phyloP scores from a whole-genome alignment of 2,797 vertebrate species.

The Anguilla pacifica region DNA sequence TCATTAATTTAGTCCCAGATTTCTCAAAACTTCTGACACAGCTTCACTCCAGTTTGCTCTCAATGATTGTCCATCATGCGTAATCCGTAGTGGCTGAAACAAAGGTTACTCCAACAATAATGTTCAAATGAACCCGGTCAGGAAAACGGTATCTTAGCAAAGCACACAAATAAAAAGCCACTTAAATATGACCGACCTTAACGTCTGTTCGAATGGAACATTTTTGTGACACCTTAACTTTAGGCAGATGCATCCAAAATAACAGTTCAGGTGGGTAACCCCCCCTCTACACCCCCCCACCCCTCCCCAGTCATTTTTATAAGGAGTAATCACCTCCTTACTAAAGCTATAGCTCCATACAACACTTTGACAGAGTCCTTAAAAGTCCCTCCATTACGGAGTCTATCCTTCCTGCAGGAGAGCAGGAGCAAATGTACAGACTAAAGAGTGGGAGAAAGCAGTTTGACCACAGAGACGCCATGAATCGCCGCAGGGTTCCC shows the following conservation, averaged over 20 bases:
- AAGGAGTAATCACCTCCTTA: conserved; percentile 17
- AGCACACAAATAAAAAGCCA: conserved; percentile 10
- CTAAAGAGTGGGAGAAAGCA: not conserved
- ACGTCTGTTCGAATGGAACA: conserved; percentile 1
- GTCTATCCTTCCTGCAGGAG: not conserved
- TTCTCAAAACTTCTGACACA: not conserved
- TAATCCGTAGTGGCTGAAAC: not conserved
- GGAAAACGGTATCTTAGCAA: not conserved
- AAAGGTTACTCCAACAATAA: not conserved
- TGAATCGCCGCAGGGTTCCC: not conserved
- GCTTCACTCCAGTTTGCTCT: not conserved
- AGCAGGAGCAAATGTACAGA: not conserved
- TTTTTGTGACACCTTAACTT: not conserved
- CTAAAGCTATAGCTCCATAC: conserved; percentile 19
- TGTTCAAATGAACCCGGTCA: not conserved
- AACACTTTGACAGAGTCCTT: not conserved
- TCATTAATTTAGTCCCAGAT: not conserved
- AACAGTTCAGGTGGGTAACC: not conserved
- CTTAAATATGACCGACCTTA: conserved; percentile 13
- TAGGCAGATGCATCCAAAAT: not conserved
- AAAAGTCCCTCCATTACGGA: not conserved
- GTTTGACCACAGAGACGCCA: not conserved
- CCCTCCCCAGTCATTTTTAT: not conserved
- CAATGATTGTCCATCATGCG: not conserved
- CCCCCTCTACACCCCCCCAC: not conserved